A percentile compares a stretch with the other conserved stretches of the same genome.
These are phyloP conservation scores for Sander vitreus DNA, from an alignment of 2,113 vertebrate genomes.

Conservation along the genomic window DNA sequence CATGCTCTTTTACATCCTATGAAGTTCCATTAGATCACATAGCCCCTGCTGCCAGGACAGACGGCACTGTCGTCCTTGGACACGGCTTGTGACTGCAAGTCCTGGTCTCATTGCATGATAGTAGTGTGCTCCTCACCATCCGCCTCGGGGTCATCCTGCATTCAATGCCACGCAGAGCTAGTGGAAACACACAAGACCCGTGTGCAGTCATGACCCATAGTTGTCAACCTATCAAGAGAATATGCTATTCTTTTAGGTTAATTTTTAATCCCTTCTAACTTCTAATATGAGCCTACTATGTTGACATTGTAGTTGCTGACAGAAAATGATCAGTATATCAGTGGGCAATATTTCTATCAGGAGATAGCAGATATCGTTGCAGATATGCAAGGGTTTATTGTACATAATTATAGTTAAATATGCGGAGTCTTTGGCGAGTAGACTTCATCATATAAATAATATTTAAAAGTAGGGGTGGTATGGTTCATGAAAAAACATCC, in stretches of 20 bases:
- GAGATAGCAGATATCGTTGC: too few relatives aligned
- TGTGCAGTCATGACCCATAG: slow-evolving; percentile 29
- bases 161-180: slow-evolving; percentile 31
- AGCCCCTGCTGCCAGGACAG: slow-evolving; percentile 20
- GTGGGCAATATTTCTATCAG: too few relatives aligned
- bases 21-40: slow-evolving; percentile 4
- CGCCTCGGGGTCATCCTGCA: slow-evolving; percentile 24
- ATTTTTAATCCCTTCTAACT: too few relatives aligned
- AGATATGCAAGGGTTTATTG: too few relatives aligned
- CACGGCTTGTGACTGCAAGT: slow-evolving; percentile 30
- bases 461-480: too few relatives aligned
- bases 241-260: neutral
- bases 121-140: slow-evolving; percentile 14
- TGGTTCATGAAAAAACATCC: too few relatives aligned
- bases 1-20: neutral
- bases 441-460: too few relatives aligned
- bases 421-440: too few relatives aligned
- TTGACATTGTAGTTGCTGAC: too few relatives aligned
- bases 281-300: too few relatives aligned
- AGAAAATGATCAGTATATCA: too few relatives aligned
- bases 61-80: slow-evolving; percentile 14
- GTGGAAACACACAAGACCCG: slow-evolving; percentile 1
- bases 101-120: slow-evolving; percentile 16
- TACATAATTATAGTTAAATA: too few relatives aligned
- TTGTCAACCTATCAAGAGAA: slow-evolving; percentile 39